These are phyloP conservation scores for Eulemur macaco DNA, from an alignment of 2,113 vertebrate species.

Conservation along the genomic window DNA sequence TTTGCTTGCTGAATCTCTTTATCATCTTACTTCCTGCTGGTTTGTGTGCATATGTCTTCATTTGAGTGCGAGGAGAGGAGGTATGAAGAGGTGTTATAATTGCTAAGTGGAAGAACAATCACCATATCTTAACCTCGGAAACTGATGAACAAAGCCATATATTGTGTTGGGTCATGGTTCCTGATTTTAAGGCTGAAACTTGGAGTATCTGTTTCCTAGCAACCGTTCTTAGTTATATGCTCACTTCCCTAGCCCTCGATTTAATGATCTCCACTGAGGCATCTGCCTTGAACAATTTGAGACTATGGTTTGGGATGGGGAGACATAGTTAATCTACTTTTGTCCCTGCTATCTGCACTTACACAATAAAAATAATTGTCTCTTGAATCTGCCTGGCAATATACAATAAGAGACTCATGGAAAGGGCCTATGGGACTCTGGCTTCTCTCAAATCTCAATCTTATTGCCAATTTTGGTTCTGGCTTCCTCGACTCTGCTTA, in stretches of 20 bases:
- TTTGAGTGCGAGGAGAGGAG: background rate
- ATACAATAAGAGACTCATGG: background rate
- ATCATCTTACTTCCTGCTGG: background rate
- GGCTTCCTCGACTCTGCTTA: background rate
- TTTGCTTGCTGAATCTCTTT: background rate
- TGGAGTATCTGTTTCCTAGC: conserved; percentile 57
- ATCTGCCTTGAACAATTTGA: conserved; percentile 22
- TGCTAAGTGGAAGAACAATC: background rate
- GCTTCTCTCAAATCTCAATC: background rate
- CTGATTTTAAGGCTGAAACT: background rate
- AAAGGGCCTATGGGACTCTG: background rate
- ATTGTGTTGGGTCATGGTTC: background rate
- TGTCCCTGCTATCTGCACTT: background rate
- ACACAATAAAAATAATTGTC: background rate
- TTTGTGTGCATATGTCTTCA: background rate
- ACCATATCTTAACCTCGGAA: background rate
- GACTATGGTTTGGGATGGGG: background rate
- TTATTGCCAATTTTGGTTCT: background rate
- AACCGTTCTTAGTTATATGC: conserved; percentile 5
- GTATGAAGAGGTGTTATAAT: background rate
- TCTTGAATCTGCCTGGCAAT: background rate
- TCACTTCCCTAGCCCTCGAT: background rate
- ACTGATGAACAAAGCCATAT: background rate
- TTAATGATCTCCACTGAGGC: conserved; percentile 59
- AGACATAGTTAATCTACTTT: background rate